These are phyloP conservation scores for Pollimyrus isidori DNA, from an alignment of 2,113 vertebrate genomes.

Conservation along the genomic window DNA sequence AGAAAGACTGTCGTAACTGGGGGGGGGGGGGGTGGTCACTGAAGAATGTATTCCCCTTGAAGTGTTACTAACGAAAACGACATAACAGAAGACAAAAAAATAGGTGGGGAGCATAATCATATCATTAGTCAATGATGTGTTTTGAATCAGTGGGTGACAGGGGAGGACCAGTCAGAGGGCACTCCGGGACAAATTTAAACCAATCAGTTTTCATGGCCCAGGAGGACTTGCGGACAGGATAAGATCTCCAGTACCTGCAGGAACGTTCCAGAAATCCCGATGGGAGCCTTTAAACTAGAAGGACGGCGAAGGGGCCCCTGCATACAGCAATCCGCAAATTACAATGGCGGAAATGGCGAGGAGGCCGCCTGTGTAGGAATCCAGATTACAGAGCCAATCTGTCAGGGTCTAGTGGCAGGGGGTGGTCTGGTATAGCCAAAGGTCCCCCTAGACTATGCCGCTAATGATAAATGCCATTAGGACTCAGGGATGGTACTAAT, in stretches of 20 bases:
- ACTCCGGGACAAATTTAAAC: not conserved
- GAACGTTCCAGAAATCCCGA: not conserved
- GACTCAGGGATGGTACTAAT: constrained; percentile 33
- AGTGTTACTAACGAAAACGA: not conserved
- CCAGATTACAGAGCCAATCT: constrained; percentile 34
- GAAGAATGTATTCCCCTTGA: not conserved
- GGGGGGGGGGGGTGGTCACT: not conserved
- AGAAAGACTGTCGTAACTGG: not conserved
- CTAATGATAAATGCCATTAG: constrained; percentile 47
- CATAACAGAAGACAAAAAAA: not conserved
- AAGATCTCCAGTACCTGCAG: not conserved
- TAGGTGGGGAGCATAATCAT: not conserved
- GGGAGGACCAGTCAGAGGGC: not conserved
- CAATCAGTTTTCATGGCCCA: not conserved
- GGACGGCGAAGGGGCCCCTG: constrained; percentile 34
- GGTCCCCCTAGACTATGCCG: constrained; percentile 28
- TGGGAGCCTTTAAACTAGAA: not conserved
- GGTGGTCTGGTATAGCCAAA: not conserved
- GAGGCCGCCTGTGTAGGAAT: constrained; percentile 27
- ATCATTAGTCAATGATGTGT: not conserved
- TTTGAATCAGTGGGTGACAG: not conserved
- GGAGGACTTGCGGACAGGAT: not conserved
- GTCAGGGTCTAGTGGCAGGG: constrained; percentile 12
- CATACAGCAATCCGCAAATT: constrained; percentile 39
- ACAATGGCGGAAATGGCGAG: constrained; percentile 4